Evolutionary conservation across 2,113 vertebrate species (phyloP), one percentile per base, ranked within the genome.

Genomic region (Lepus americanus): DNA sequence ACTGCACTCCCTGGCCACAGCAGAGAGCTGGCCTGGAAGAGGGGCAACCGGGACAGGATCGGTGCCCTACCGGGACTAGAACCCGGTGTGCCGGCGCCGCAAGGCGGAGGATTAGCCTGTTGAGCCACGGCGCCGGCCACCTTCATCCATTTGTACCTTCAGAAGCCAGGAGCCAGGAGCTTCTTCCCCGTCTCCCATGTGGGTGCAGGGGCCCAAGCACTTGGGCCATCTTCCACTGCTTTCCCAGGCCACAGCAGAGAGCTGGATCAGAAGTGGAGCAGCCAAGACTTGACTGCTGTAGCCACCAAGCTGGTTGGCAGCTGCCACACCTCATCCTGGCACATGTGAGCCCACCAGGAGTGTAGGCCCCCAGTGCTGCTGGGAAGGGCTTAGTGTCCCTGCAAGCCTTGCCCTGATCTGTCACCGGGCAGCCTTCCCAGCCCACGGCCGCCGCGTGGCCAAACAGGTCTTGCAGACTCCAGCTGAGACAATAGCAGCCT

Each of bases 341-440:
- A 82, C 82, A 53, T 2, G 11, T 93, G 82, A 94, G 33, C 89
- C 82, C 81, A 88, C 1, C 2, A 27, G 86, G 55, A 82, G 55
- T 39, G 44, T 87, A 96, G 82, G 22, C 20, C 17, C 63, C 36
- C 70, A 55, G 36, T 77, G 16, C 90, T 83, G 63, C 39, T 39
- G 3, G 51, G 69, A 72, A 29, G 91, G 49, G 17, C 84, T n/a
- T 63, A 64, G 29, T 81, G 29, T 87, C 49, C 64, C 36, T 80
- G 51, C 9, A 7, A 61, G 49, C 76, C 51, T 0, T 84, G 87
- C 81, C 94, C 77, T 90, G 88, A 90, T 76, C 93, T 66, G 23
- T 77, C 33, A 8, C 51, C 64, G 96, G 96, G 95, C 89, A 94
- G 81, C 82, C 74, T 96, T 96, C 91, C 78, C 93, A 89, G 85